phyloP scores from a whole-genome alignment of 2,888 invertebrate genomes.

The Plusia festucae region DNA sequence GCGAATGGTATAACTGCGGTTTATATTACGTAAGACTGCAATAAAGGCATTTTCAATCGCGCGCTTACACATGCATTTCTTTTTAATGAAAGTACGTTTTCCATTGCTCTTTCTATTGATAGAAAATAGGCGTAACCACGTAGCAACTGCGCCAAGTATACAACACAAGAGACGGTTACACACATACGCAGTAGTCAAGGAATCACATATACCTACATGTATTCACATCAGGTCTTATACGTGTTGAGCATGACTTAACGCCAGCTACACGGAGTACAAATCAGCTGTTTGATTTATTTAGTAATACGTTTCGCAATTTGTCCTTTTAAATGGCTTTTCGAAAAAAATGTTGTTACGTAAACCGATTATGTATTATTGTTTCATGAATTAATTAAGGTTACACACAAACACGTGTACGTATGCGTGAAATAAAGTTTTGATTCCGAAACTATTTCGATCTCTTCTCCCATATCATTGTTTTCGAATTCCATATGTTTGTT shows the following conservation, averaged over 20 bases:
- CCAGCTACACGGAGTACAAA: background rate
- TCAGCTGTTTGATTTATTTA: background rate
- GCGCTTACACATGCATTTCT: slow-evolving; percentile 4
- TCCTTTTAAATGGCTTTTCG: no score
- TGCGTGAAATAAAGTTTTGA: background rate
- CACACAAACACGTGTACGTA: background rate
- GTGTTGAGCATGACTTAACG: background rate
- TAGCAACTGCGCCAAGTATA: slow-evolving; percentile 4
- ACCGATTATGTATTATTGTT: background rate
- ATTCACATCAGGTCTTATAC: background rate
- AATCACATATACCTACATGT: background rate
- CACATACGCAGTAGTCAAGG: background rate
- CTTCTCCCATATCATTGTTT: background rate
- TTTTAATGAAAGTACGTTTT: slow-evolving; percentile 3
- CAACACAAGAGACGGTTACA: background rate
- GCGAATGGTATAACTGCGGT: background rate
- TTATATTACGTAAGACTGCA: background rate
- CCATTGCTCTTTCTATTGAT: slow-evolving; percentile 4
- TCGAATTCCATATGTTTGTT: background rate
- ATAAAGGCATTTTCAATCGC: slow-evolving; percentile 1
- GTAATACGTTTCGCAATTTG: background rate
- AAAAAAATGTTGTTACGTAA: background rate
- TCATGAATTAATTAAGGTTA: no score
- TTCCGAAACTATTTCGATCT: background rate
- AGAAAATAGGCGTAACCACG: slow-evolving; percentile 4